Base-by-base conservation (phyloP, 1,140 invertebrate species). In the Cylas formicarius region DNA sequence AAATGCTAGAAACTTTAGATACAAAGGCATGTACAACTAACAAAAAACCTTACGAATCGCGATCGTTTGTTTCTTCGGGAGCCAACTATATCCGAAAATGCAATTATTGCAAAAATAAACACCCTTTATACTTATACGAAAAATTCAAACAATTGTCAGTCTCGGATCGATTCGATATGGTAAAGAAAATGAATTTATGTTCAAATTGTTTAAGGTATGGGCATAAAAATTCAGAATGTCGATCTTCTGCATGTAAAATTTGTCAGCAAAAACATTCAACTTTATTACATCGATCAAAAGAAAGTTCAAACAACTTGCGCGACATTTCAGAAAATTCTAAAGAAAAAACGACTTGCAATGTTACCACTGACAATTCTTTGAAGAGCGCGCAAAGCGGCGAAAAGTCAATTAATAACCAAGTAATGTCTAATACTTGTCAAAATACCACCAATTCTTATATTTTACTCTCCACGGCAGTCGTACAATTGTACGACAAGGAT, bases 121-220 rank as follows among this genome's bases (percentile, higher is more conserved):
- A 37, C 28, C 38, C 38, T 23, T 37, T 44, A 8, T 38, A 20
- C 22, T 24, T 4, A 16, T 46, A 38, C 22, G 11, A 27, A 46
- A 28, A 22, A 10, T 44, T 46, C 16, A 28, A 22, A 10, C 2
- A 28, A 20, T 42, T 43, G 16, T 20, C 44, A 21, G 22, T 43
- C 2, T 14, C 16, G 8, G 14, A 10, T 9, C 9, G 44, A 20
- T 9, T 46, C 4, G 4, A 23, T 20, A 14, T 40, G 19, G 44
- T 21, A 16, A 48, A 44, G 34, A 3, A 23, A 44, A 8, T 40
- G 9, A 42, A 43, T 4, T 29, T 45, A 43, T 45, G 45, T 13
- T 29, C 22, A 32, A 48, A 48, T 19, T 48, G 29, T 34, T 17
- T 48, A 22, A 23, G 45, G 6, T 21, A 9, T 24, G 39, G 39